Conservation (phyloP, 2,888 invertebrate species). For the Erpobdella octoculata region DNA sequence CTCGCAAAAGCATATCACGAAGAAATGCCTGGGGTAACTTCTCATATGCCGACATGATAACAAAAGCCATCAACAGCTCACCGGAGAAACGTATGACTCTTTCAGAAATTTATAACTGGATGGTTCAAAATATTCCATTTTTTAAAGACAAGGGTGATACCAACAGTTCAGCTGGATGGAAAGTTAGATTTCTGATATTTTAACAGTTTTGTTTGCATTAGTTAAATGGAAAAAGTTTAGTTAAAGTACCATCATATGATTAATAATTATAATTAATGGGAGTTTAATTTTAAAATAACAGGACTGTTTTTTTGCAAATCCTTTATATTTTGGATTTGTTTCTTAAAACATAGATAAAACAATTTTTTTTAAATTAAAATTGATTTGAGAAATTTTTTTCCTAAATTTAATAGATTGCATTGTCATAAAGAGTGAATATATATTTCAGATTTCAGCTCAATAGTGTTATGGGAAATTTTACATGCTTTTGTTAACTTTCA, state of each 20-base stretch:
- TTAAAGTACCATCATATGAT: background rate
- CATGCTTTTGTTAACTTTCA: no score
- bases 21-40: slow-evolving; percentile 53
- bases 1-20: slow-evolving; percentile 77
- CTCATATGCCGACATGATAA: slow-evolving; percentile 94
- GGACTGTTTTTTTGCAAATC: no score
- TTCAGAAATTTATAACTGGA: slow-evolving; percentile 99
- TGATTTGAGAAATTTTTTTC: no score
- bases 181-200: slow-evolving; percentile 62
- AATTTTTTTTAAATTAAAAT: no score
- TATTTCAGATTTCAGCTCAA: no score
- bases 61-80: slow-evolving; percentile 92
- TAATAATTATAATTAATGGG: no score
- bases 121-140: slow-evolving; percentile 98
- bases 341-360: no score
- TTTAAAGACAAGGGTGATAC: slow-evolving; percentile 99
- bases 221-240: background rate
- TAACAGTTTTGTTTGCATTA: background rate
- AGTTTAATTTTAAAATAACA: no score
- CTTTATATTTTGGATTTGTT: no score
- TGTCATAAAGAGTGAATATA: no score
- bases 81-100: slow-evolving; percentile 89
- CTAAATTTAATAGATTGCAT: no score
- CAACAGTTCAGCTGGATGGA: slow-evolving; percentile 99
- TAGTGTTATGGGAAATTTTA: no score